These are phyloP conservation scores for Ptychadena robeensis DNA, from an alignment of 2,797 vertebrate species.

Conservation along the genomic window DNA sequence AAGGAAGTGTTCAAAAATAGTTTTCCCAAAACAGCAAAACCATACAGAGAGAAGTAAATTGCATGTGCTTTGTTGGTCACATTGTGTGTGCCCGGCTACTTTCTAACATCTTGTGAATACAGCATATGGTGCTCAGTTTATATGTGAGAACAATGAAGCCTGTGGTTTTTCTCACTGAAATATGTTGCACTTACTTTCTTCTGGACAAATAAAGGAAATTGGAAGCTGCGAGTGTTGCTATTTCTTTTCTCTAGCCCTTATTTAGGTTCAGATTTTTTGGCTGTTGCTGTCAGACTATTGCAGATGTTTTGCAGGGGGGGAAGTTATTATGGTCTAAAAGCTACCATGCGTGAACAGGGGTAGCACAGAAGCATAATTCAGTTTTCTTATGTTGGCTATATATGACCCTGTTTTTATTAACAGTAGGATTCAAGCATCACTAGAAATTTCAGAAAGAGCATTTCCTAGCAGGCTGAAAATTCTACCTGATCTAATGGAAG, in stretches of 20 bases:
- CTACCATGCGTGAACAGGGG: too few relatives aligned
- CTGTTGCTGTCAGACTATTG: neutral
- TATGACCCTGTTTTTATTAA: too few relatives aligned
- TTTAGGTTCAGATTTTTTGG: neutral
- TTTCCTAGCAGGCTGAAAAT: too few relatives aligned
- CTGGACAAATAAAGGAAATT: conserved; percentile 42
- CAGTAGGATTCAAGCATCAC: too few relatives aligned
- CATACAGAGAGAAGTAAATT: conserved; percentile 39
- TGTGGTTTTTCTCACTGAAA: conserved; percentile 30
- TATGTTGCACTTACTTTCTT: conserved; percentile 37
- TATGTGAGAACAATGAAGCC: conserved; percentile 35
- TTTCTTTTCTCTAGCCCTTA: neutral
- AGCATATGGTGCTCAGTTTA: conserved; percentile 45
- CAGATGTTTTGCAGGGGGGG: neutral
- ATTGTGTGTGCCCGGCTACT: conserved; percentile 32
- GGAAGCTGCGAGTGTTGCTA: conserved; percentile 5
- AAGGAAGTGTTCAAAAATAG: conserved; percentile 47
- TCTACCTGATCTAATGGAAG: too few relatives aligned
- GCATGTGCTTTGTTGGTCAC: conserved; percentile 46
- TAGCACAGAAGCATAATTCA: neutral
- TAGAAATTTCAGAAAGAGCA: too few relatives aligned
- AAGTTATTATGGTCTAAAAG: too few relatives aligned
- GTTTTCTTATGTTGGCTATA: too few relatives aligned
- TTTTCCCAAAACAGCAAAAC: conserved; percentile 12
- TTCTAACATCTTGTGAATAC: conserved; percentile 17